phyloP scores from a whole-genome alignment of 2,888 invertebrate genomes.

The Neocrepidodera transversa region DNA sequence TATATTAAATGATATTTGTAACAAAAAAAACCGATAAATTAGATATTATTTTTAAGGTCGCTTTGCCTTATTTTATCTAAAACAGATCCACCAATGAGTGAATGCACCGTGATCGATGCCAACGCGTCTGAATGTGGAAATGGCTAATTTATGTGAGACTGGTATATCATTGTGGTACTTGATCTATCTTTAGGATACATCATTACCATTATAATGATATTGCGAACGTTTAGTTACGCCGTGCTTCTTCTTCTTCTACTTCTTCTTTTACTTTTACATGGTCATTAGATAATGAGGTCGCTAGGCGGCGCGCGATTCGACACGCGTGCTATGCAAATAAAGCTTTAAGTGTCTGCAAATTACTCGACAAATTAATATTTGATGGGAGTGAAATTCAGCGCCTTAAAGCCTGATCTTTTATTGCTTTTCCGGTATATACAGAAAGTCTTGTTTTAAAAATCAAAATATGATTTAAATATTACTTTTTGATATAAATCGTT shows the following conservation, averaged over 20 bases:
- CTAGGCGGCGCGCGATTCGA: constrained; percentile 19
- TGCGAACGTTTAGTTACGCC: constrained; percentile 22
- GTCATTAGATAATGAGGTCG: constrained; percentile 23
- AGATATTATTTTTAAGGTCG: no score
- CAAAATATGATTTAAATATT: no score
- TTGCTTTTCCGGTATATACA: not conserved
- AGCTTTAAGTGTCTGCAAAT: constrained; percentile 12
- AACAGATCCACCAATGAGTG: not conserved
- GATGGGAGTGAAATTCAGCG: not conserved
- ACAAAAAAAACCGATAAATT: no score
- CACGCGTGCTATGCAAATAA: constrained; percentile 35
- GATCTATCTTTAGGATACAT: constrained; percentile 33
- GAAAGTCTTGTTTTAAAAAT: no score
- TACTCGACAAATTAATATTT: constrained; percentile 17
- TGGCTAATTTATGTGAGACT: constrained; percentile 52
- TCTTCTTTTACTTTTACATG: constrained; percentile 23
- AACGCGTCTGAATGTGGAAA: constrained; percentile 45
- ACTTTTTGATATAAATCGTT: no score
- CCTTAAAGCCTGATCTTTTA: not conserved
- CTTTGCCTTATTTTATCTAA: no score
- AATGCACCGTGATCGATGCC: constrained; percentile 4
- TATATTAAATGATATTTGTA: no score
- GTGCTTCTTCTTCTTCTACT: constrained; percentile 20
- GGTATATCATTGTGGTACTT: constrained; percentile 34
- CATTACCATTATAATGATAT: constrained; percentile 37